Base-by-base conservation (phyloP, 2,113 vertebrate species). In the Odocoileus hemionus region DNA sequence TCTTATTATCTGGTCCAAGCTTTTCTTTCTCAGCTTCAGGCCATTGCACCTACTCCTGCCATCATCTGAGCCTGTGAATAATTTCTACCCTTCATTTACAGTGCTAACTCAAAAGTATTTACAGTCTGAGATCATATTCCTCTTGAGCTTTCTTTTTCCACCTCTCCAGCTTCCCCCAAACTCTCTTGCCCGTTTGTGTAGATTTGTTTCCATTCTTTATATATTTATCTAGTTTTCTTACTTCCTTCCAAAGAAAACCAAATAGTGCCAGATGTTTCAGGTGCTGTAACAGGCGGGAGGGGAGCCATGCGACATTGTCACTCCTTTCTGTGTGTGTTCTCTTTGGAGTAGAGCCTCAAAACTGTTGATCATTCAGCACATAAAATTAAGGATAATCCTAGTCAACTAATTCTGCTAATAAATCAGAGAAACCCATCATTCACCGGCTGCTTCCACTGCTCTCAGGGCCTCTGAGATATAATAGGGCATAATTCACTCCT, bases 401-500 rank as follows among this genome's bases (percentile, higher is more conserved):
- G 86, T 85, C 84, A 96, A 84, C 90, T 96, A 70, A 82, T 91
- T 84, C 64, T 97, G 84, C 93, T 97, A 97, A 97, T 95, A 98
- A 97, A 98, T 91, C 96, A 94, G 36, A 96, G 95, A 95, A 94
- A 91, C 5, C n/a, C 3, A 0, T 39, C 89, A 83, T 97, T 98
- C 95, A 91, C 94, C 58, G 76, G 74, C 90, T 94, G 96, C 96
- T 45, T 70, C 67, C 50, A 43, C 89, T 94, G 91, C 96, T 98
- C 95, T 97, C 97, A 95, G 94, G 97, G 88, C 96, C 76, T 97
- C 76, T 92, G 92, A 9, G 86, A 94, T 92, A 94, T 95, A 97
- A 93, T 84, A 85, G n/a, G 95, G 54, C 74, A 89, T 97, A 97
- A 98, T 97, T 98, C 79, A 52, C 76, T 98, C 94, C 61, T 95